A percentile compares a stretch with the other conserved stretches of the same genome.
phyloP scores from a whole-genome alignment of 2,888 invertebrate genomes.

The Nomada lathburiana region DNA sequence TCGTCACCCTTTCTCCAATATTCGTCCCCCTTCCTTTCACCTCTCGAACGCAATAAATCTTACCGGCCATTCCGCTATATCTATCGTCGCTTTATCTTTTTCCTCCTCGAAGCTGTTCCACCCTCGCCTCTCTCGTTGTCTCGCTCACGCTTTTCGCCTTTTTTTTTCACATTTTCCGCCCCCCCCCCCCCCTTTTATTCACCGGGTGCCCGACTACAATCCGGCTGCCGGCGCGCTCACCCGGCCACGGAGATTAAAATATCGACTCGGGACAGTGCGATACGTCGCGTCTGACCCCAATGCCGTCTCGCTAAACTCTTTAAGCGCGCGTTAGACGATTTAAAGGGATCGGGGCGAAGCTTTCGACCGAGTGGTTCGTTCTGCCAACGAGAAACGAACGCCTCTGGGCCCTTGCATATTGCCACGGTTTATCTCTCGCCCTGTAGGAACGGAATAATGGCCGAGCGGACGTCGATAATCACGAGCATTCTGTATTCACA shows the following conservation, averaged over 20 bases:
- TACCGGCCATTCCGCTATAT: constrained; percentile 15
- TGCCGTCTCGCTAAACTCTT: constrained; percentile 71
- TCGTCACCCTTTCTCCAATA: constrained; percentile 1
- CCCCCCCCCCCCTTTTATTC: constrained; percentile 33
- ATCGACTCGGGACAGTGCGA: constrained; percentile 78
- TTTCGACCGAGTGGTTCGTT: constrained; percentile 20
- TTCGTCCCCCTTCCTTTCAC: neutral
- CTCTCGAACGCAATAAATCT: constrained; percentile 44
- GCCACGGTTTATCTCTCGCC: neutral
- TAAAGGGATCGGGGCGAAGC: constrained; percentile 51
- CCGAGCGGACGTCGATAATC: neutral
- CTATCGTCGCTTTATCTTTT: constrained; percentile 1
- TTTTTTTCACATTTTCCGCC: neutral
- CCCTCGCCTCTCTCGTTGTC: neutral
- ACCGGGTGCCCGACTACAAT: constrained; percentile 68
- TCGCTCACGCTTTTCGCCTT: neutral
- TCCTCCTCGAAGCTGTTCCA: neutral
- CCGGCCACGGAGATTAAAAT: constrained; percentile 81
- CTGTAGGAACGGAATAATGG: neutral
- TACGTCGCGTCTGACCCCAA: constrained; percentile 74
- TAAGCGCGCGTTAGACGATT: constrained; percentile 61
- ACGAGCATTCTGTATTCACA: neutral
- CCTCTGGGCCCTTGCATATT: neutral
- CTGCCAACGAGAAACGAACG: neutral
- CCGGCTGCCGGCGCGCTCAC: constrained; percentile 64